A percentile compares a stretch with the other conserved stretches of the same genome.
These are phyloP conservation scores for Archips xylosteana DNA, from an alignment of 2,888 invertebrate species.

Conservation along the genomic window DNA sequence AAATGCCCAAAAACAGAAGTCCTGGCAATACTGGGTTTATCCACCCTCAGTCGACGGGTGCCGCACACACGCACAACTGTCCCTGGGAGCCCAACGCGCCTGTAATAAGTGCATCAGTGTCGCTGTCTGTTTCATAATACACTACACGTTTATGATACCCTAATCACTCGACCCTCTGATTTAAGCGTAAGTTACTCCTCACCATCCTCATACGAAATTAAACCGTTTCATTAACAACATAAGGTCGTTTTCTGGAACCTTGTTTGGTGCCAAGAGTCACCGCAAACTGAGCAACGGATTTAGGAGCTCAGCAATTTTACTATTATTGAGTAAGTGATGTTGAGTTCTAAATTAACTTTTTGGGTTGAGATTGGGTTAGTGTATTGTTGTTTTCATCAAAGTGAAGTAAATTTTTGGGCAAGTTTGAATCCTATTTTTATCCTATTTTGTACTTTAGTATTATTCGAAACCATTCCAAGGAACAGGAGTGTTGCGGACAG, in stretches of 20 bases:
- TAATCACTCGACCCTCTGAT: slow-evolving; percentile 74
- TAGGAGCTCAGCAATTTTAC: slow-evolving; percentile 61
- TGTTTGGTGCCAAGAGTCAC: slow-evolving; percentile 50
- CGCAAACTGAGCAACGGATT: slow-evolving; percentile 57
- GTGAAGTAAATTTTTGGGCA: background rate
- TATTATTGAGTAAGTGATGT: slow-evolving; percentile 63
- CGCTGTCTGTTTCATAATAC: slow-evolving; percentile 69
- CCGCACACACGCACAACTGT: slow-evolving; percentile 50
- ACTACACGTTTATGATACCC: slow-evolving; percentile 75
- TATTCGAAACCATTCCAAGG: no score
- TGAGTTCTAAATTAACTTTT: slow-evolving; percentile 64
- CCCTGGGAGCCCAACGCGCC: slow-evolving; percentile 60
- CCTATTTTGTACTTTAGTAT: no score
- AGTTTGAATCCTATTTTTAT: no score
- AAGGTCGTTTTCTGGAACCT: slow-evolving; percentile 38
- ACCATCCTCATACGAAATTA: slow-evolving; percentile 43
- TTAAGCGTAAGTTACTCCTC: slow-evolving; percentile 54
- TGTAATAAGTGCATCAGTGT: slow-evolving; percentile 72
- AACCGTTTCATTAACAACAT: slow-evolving; percentile 44
- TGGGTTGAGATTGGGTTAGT: slow-evolving; percentile 39
- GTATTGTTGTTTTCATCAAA: slow-evolving; percentile 47
- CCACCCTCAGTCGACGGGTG: slow-evolving; percentile 48
- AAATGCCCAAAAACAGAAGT: no score
- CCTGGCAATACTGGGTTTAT: no score
- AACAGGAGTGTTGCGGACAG: no score